These are phyloP conservation scores for Strigamia maritima DNA, from an alignment of 2,888 invertebrate species.

Conservation along the genomic window DNA sequence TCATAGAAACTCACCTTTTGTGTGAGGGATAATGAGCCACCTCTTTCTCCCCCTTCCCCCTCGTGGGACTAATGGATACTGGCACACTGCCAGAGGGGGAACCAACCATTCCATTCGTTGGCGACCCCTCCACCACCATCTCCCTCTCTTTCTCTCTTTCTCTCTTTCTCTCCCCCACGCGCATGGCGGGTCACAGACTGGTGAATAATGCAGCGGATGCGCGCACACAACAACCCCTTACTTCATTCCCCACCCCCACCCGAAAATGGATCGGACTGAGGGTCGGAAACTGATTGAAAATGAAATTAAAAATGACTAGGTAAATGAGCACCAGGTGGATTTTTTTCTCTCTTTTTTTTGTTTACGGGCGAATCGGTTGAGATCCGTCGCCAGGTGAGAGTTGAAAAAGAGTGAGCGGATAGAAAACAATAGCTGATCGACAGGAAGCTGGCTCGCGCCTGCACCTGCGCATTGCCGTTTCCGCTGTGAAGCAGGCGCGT, in stretches of 20 bases:
- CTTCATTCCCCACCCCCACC: background rate
- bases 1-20: constrained; percentile 31
- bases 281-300: no score
- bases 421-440: background rate
- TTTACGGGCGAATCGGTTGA: background rate
- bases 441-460: background rate
- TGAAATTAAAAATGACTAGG: no score
- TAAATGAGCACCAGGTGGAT: no score
- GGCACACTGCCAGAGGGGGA: constrained; percentile 33
- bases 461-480: background rate
- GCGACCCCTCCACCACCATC: background rate
- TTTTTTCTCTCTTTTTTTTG: background rate
- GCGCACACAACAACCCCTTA: constrained; percentile 33
- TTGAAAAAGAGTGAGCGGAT: background rate
- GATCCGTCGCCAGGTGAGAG: background rate
- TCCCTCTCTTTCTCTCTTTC: background rate
- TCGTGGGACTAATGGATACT: constrained; percentile 35
- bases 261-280: background rate
- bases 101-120: constrained; percentile 34
- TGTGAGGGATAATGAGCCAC: constrained; percentile 35
- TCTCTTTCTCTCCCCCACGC: background rate
- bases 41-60: constrained; percentile 26
- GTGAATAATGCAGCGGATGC: constrained; percentile 35
- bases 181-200: constrained; percentile 35
- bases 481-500: background rate